Evolutionary conservation across 2,797 vertebrate genomes (phyloP), one percentile per base, ranked within the genome.

Genomic region (Oceanodroma leucorhoa): DNA sequence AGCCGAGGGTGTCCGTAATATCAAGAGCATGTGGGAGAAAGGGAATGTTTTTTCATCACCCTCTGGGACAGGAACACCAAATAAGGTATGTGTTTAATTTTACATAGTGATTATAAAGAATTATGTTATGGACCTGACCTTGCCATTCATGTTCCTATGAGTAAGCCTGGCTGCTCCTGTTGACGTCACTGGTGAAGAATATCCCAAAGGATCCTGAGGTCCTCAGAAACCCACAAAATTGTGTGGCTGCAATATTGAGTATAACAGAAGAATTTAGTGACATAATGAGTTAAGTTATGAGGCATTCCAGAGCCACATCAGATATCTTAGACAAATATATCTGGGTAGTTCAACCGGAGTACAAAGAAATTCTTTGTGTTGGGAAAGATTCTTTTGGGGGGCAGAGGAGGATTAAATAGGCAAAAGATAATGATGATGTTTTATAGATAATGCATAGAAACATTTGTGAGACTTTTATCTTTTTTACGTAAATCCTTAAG

Each of bases 1-100:
- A 48, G 97, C 97, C 0, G 98, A 98, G 60, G 99, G 99, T 0
- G 99, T 99, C 38, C 99, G 99, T 84, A 99, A 98, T 66, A 99
- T 99, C 96, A 99, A 99, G 98, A 99, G 98, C 98, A 99, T 99
- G 99, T 99, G 99, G 99, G 99, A 99, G 98, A 99, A 98, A 94
- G 99, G 99, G 77, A 98, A 98, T 26, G 99, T 99, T 60, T 99
- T 99, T 87, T 96, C 98, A 67, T 98, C 99, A 15, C 98, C 99
- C 9, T 97, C 98, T 61, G 96, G 97, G n/a, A 93, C 98, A 3
- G 98, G 98, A 13, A 97, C 98, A 89, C 97, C 98, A n/a, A 99
- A 99, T 95, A 99, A 99, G 99, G 99, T 99, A 95, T 24, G 60
- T 38, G 5, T 53, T 81, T 57, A 32, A 29, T 77, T 91, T 53